Conservation (phyloP, 2,888 invertebrate genomes). For the Cheilosia urbana region DNA sequence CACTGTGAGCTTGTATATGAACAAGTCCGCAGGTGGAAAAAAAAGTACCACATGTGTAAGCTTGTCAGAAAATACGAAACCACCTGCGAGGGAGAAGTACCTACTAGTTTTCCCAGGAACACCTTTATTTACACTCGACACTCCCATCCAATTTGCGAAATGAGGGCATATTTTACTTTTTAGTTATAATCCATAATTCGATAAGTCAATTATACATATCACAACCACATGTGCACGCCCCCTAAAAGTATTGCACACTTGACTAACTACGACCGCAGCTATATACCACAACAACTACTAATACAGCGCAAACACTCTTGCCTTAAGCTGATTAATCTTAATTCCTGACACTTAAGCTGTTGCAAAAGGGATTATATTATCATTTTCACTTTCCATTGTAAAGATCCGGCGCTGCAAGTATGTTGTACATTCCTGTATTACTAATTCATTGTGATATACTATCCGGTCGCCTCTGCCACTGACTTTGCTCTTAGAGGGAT, state of each 20-base stretch:
- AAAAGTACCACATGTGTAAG: conserved; percentile 4
- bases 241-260: conserved; percentile 3
- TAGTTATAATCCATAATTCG: conserved; percentile 48
- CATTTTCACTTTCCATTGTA: conserved; percentile 26
- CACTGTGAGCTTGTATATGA: conserved; percentile 17
- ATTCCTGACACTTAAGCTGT: conserved; percentile 70
- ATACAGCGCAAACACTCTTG: conserved; percentile 31
- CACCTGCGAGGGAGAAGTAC: conserved; percentile 35
- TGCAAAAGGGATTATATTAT: conserved; percentile 66
- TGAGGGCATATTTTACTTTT: conserved; percentile 5
- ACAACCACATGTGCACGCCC: neutral
- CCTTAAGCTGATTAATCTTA: conserved; percentile 67
- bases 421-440: conserved; percentile 16
- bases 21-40: conserved; percentile 38
- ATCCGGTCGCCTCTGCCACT: neutral
- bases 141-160: neutral
- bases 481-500: neutral
- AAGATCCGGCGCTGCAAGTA: neutral
- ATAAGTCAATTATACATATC: conserved; percentile 60
- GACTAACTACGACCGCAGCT: neutral
- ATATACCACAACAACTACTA: neutral
- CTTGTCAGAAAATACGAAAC: neutral
- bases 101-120: conserved; percentile 3
- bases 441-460: conserved; percentile 30
- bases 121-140: conserved; percentile 5